Percentiles rank a stretch among this genome's conserved stretches.
phyloP scores from a whole-genome alignment of 2,113 vertebrate species.

The Muntiacus muntjak region DNA sequence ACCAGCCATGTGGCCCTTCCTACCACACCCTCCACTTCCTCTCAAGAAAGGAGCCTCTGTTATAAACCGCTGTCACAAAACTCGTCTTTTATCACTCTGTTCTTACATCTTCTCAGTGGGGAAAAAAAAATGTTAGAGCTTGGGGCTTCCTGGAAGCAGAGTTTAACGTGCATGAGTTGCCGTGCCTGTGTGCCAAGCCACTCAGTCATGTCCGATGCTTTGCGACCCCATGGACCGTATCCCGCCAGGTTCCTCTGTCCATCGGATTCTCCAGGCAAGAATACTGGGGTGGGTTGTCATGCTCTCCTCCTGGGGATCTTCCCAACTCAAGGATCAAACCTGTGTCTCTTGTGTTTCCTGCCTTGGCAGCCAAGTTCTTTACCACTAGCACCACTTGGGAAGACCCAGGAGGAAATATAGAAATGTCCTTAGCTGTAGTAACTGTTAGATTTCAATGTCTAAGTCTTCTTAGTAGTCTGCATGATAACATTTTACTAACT shows the following conservation, averaged over 20 bases:
- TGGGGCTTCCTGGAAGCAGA: neutral
- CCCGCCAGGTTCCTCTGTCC: neutral
- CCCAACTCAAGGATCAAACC: neutral
- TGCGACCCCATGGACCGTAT: rapidly evolving
- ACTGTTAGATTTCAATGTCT: neutral
- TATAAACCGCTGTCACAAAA: neutral
- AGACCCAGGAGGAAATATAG: neutral
- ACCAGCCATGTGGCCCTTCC: neutral
- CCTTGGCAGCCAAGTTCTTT: neutral
- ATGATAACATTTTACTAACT: neutral
- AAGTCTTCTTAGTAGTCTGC: neutral
- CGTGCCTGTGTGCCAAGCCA: rapidly evolving
- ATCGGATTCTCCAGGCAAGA: neutral
- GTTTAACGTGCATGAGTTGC: neutral
- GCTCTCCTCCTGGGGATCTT: neutral
- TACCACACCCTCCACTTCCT: neutral
- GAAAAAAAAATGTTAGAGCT: neutral
- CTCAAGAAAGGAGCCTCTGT: neutral
- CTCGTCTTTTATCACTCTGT: neutral
- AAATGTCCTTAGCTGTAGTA: neutral
- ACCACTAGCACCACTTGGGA: neutral
- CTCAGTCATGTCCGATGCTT: neutral
- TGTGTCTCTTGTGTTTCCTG: rapidly evolving
- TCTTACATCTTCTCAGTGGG: neutral
- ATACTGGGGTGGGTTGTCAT: neutral